Evolutionary conservation across 2,113 vertebrate species (phyloP).

Genomic region (Pseudopipra pipra): DNA sequence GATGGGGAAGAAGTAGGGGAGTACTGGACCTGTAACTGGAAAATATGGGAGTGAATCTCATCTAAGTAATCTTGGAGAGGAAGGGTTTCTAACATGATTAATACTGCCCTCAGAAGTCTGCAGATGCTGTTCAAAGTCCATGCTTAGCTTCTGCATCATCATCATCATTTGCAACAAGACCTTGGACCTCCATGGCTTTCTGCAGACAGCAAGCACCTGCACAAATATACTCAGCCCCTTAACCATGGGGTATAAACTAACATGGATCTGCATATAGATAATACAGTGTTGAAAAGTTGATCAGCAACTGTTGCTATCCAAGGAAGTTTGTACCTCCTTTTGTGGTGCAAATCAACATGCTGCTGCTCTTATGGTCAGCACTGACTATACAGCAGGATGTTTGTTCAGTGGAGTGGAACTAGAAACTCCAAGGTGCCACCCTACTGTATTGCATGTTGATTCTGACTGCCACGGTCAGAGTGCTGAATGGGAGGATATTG

Average conservation of each 20-base stretch:
- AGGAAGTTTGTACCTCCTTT: background rate
- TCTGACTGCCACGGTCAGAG: background rate
- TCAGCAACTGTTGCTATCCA: background rate
- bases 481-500: background rate
- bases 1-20: background rate
- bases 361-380: background rate
- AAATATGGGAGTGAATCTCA: background rate
- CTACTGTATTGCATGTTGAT: background rate
- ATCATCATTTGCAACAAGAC: background rate
- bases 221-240: background rate
- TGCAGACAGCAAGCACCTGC: background rate
- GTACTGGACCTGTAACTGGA: background rate
- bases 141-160: slow-evolving; percentile 10
- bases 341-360: background rate
- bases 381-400: background rate
- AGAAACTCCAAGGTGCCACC: background rate
- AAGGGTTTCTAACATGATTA: background rate
- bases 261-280: background rate
- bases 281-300: background rate
- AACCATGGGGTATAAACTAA: background rate
- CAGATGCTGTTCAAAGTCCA: background rate
- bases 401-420: background rate
- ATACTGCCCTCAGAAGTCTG: background rate
- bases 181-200: background rate
- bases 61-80: background rate